Evolutionary conservation across 2,888 invertebrate genomes (phyloP).

Genomic region (Hartigia nigra): DNA sequence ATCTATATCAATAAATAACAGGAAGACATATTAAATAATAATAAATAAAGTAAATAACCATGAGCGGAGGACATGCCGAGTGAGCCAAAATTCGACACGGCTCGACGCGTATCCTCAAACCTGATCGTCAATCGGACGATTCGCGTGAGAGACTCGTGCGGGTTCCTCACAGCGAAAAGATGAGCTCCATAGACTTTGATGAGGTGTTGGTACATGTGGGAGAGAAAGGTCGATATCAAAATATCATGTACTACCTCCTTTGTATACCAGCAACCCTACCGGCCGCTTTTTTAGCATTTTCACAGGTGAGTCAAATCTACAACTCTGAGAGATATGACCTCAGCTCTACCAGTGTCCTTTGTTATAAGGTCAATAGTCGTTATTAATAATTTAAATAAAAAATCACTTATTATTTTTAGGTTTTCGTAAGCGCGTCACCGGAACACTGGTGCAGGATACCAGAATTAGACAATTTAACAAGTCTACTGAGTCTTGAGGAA

Average conservation of each 20-base stretch:
- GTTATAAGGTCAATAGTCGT: not conserved
- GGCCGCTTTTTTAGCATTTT: conserved; percentile 75
- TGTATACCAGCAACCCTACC: conserved; percentile 75
- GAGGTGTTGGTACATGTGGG: conserved; percentile 73
- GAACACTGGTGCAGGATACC: conserved; percentile 76
- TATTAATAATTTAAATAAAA: not conserved
- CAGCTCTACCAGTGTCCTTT: not conserved
- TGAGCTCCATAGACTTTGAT: conserved; percentile 69
- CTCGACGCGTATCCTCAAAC: conserved; percentile 26
- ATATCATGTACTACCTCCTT: conserved; percentile 72
- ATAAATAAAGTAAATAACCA: conserved; percentile 20
- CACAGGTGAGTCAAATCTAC: conserved; percentile 68
- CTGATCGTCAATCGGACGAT: conserved; percentile 22
- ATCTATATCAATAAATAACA: not conserved
- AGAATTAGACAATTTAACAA: conserved; percentile 66
- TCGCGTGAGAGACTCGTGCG: conserved; percentile 18
- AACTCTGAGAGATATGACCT: not conserved
- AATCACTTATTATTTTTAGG: conserved; percentile 58
- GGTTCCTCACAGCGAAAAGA: conserved; percentile 41
- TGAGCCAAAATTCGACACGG: conserved; percentile 29
- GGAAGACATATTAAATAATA: not conserved
- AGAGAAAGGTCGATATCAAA: conserved; percentile 74
- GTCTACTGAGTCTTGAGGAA: conserved; percentile 67
- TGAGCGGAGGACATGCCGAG: conserved; percentile 41
- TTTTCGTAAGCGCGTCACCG: conserved; percentile 78